Conservation (phyloP, 2,113 vertebrate genomes). For the Phalacrocorax aristotelis region DNA sequence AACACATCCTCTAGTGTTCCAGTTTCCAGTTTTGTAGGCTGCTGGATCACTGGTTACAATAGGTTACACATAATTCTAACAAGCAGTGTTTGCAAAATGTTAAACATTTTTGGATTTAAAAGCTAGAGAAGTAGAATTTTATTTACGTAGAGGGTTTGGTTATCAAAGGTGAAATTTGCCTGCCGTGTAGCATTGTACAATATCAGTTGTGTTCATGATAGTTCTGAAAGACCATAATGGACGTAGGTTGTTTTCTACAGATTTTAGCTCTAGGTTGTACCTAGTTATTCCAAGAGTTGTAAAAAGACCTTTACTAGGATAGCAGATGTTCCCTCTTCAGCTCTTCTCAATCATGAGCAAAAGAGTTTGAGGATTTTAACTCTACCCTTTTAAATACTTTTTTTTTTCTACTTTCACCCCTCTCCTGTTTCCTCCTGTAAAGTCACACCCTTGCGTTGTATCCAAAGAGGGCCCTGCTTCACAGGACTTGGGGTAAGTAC, state of each 20-base stretch:
- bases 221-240: background rate
- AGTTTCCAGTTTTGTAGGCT: background rate
- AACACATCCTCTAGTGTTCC: background rate
- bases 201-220: background rate
- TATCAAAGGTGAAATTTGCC: background rate
- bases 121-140: background rate
- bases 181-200: background rate
- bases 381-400: background rate
- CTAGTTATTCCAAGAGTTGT: background rate
- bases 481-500: background rate
- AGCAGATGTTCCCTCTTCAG: background rate
- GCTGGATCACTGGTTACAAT: background rate
- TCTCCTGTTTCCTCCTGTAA: background rate
- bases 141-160: background rate
- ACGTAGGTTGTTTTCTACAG: background rate
- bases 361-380: background rate
- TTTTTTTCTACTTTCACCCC: background rate
- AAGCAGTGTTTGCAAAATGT: background rate
- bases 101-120: background rate
- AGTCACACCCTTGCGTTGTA: background rate
- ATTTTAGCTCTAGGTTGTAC: background rate
- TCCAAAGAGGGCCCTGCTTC: background rate
- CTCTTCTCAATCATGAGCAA: rapidly evolving
- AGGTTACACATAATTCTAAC: background rate
- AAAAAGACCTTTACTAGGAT: background rate